Evolutionary conservation across 1,140 invertebrate species (phyloP), one percentile per base, ranked within the genome.

Genomic region (Rhyacophila brunnea): DNA sequence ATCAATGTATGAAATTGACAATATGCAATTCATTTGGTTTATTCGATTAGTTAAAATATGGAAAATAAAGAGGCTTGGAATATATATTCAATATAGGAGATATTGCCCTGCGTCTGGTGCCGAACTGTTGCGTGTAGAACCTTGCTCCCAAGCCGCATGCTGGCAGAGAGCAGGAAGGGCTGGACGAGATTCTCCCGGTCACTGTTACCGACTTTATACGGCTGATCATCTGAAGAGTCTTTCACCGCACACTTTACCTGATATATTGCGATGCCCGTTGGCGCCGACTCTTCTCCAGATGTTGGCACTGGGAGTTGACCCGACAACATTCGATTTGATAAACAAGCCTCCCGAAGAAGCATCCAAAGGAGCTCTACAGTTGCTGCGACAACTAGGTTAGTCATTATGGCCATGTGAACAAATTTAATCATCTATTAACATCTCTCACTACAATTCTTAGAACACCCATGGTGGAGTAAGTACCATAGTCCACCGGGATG

Each of bases 131-230:
- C 87, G 87, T 69, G 88, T 97, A 1, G 83, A 89, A 47, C 80
- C 84, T 67, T 88, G 96, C 59, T 95, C 95, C 3, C 89, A 92
- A 74, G 93, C 94, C 23, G 94, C 97, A 74, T 90, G 92, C 0
- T 90, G 89, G 86, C 96, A 99, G 79, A 80, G 95, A 53, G 85
- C 89, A 11, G 96, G 96, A 1, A 78, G 96, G 59, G 94, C 95
- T 9, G 95, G 95, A 9, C 83, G 96, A 38, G 91, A 95, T 71
- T 83, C 85, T 5, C 76, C 87, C 10, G 95, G 95, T 6, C 80
- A 78, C 61, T 96, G 93, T 72, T 96, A 95, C 68, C 81, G 94
- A 58, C 83, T 90, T 0, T 95, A 89, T 69, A 92, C 92, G 1
- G 81, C 74, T 45, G 68, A 80, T 5, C 83, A 91, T 49, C 95